Base-by-base conservation (phyloP, 2,797 vertebrate genomes). In the Amphiprion clarkii region DNA sequence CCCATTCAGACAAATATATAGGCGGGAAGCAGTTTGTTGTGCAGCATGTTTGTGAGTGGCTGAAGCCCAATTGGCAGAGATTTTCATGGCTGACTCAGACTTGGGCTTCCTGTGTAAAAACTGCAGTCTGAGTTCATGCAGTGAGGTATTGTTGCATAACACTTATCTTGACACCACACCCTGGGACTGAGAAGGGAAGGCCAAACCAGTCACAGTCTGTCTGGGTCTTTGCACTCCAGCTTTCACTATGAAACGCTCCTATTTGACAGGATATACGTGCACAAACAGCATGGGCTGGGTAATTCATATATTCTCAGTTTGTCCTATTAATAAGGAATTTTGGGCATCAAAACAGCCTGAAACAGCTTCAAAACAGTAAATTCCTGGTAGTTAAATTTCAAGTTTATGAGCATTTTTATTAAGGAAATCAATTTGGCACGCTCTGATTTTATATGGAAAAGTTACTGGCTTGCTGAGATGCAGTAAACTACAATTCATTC, bases 121-220 rank as follows among this genome's bases (percentile, higher is more conserved):
- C 74, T 51, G 49, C 87, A 86, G 73, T 71, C 82, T 76, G 81
- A 81, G 81, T 90, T 92, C 87, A 89, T 88, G 81, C 82, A 82
- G 86, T 85, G 82, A 92, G 79, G 76, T 88, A 86, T 86, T 85
- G 88, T 94, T 92, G 87, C 88, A 80, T 92, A 93, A 93, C 84
- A 88, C 83, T 92, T 89, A 92, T 93, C 91, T 91, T 84, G 78
- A 88, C 78, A 84, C 92, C 92, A 92, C 92, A 87, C 91, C 92
- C 92, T 85, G 66, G 71, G 81, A 87, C 79, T 80, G 70, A 76
- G 79, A 85, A 82, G 49, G 61, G 80, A 87, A 84, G 71, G 78
- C 86, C 85, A 76, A 88, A 74, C 71, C 79, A 79, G 82, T 82
- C 84, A 60, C 70, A 78, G 79, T 85, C 74, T 74, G 89, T 88